Evolutionary conservation across 1,140 invertebrate genomes (phyloP).

Genomic region (Papilio polytes): DNA sequence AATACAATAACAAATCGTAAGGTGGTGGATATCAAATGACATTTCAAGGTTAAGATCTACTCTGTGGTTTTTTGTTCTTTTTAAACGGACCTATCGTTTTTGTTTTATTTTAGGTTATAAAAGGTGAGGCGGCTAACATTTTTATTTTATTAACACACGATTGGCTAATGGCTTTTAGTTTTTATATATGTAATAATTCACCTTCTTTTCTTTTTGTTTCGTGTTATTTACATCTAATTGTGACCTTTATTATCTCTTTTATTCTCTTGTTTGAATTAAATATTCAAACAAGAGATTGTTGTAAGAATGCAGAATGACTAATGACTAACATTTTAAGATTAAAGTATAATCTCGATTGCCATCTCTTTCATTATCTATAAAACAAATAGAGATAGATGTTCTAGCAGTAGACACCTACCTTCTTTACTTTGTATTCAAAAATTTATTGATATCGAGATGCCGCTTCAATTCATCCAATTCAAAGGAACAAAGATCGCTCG

Average conservation of each 20-base stretch:
- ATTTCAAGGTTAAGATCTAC: conserved; percentile 50
- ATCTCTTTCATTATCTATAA: background rate
- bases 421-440: background rate
- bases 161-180: conserved; percentile 14
- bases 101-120: conserved; percentile 20
- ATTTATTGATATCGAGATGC: background rate
- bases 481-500: background rate
- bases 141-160: conserved; percentile 16
- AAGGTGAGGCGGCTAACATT: conserved; percentile 28
- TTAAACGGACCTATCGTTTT: background rate
- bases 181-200: background rate
- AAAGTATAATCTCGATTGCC: background rate
- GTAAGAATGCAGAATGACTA: background rate
- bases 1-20: conserved; percentile 22
- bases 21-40: conserved; percentile 49
- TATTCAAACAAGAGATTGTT: background rate
- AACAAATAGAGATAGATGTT: background rate
- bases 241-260: background rate
- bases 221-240: background rate
- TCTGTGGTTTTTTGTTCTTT: conserved; percentile 27
- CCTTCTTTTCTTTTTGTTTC: background rate
- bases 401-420: background rate
- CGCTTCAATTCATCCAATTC: background rate
- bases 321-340: background rate
- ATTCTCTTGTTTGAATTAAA: background rate